Evolutionary conservation across 2,113 vertebrate species (phyloP).

Genomic region (Struthidea cinerea): DNA sequence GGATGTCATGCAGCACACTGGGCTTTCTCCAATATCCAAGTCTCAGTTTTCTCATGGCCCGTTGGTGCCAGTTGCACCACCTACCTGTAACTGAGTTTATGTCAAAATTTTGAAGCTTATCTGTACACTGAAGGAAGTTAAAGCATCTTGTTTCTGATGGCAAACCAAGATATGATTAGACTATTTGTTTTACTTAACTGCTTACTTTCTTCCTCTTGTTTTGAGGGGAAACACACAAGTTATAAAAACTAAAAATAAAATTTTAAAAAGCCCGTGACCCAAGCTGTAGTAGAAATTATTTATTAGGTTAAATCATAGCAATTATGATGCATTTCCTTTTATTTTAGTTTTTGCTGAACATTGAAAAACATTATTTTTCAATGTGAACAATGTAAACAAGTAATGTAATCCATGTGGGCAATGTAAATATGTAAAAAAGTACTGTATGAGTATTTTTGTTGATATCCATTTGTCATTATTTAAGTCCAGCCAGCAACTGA

Average conservation of each 20-base stretch:
- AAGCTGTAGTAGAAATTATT: background rate
- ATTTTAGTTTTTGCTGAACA: background rate
- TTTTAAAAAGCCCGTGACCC: accelerated
- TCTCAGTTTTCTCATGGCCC: background rate
- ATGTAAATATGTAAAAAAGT: background rate
- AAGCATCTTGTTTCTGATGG: background rate
- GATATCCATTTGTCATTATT: background rate
- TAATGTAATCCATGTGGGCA: background rate
- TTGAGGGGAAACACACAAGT: background rate
- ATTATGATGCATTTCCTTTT: background rate
- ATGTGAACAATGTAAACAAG: background rate
- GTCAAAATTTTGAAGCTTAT: background rate
- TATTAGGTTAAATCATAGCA: background rate
- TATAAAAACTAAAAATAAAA: background rate
- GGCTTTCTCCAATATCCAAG: background rate
- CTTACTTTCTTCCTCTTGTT: background rate
- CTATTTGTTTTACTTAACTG: background rate
- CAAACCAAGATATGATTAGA: background rate
- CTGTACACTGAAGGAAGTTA: background rate
- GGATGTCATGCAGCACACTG: background rate
- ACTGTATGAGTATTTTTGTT: background rate
- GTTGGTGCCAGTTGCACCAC: background rate
- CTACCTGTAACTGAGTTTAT: background rate
- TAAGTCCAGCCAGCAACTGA: background rate
- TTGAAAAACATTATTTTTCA: background rate